Evolutionary conservation across 1,140 invertebrate species (phyloP), one percentile per base, ranked within the genome.

Genomic region (Steinernema feltiae): DNA sequence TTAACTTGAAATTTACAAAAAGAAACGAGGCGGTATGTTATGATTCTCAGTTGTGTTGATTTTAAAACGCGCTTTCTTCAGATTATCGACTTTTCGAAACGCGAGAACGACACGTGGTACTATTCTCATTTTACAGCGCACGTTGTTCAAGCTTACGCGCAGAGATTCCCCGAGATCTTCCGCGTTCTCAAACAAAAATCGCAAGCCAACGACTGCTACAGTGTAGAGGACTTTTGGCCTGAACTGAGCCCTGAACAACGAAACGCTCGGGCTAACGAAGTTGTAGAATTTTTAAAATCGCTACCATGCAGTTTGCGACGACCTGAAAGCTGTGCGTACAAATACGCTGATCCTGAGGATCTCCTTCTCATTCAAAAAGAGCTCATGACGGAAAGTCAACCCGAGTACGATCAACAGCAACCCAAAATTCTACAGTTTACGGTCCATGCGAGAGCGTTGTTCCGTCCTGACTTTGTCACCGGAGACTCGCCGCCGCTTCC

Each of bases 1-100:
- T 98, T 15, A 93, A 95, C 87, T 88, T 98, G 0, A 98, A 97
- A 86, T 94, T 92, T 81, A 93, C 92, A 71, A 94, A 93, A 86
- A 91, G 87, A 41, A 91, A 90, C 79, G 87, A 90, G 85, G 90
- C 92, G 87, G 91, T 92, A 82, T 83, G 80, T 75, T 48, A 18
- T 53, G 46, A 41, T 30, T 74, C 30, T 71, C 71, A 73, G 0
- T 74, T 89, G 85, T 90, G 91, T 80, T 89, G 1, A 24, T 74
- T 46, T 72, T 78, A 15, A 15, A 63, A 63, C 24, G 3, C 24
- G 18, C 1, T 48, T 35, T 35, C 80, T 87, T 71, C 85, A 88
- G 79, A 89, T 94, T 0, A 89, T 91, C 30, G 94, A 93, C 12
- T 96, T 91, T 89, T 71, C 92, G 74, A 91, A 83, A 84, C 89